Percentiles rank a stretch among this genome's conserved stretches.
Conservation (phyloP, 2,797 vertebrate genomes). For the Glyptemys insculpta region DNA sequence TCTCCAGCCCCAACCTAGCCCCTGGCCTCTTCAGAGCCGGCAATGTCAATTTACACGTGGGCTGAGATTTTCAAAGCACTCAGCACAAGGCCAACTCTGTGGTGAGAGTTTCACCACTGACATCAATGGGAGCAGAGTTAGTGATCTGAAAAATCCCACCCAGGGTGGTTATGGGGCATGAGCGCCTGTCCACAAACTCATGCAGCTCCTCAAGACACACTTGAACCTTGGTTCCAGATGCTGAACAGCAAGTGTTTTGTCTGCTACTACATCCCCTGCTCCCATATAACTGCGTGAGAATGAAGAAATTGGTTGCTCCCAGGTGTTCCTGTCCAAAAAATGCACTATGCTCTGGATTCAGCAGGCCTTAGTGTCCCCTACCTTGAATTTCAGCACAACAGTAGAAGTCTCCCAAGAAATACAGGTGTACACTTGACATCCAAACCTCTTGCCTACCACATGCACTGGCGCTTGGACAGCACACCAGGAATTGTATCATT, state of each 20-base stretch:
- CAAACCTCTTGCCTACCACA: background rate
- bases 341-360: background rate
- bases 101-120: background rate
- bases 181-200: background rate
- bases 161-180: no score
- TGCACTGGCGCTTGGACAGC: background rate
- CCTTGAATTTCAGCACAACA: background rate
- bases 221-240: background rate
- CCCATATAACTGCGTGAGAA: background rate
- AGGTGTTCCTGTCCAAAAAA: background rate
- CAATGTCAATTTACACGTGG: background rate
- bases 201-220: background rate
- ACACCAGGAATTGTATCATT: background rate
- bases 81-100: no score
- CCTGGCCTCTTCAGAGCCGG: background rate
- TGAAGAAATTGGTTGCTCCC: background rate
- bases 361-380: background rate
- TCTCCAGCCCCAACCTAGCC: background rate
- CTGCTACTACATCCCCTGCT: background rate
- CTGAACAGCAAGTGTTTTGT: background rate
- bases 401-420: background rate
- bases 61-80: background rate
- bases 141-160: background rate
- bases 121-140: background rate
- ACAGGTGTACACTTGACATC: background rate